A percentile compares a stretch with the other conserved stretches of the same genome.
Evolutionary conservation across 2,888 invertebrate species (phyloP).

Genomic region (Luffia ferchaultella): DNA sequence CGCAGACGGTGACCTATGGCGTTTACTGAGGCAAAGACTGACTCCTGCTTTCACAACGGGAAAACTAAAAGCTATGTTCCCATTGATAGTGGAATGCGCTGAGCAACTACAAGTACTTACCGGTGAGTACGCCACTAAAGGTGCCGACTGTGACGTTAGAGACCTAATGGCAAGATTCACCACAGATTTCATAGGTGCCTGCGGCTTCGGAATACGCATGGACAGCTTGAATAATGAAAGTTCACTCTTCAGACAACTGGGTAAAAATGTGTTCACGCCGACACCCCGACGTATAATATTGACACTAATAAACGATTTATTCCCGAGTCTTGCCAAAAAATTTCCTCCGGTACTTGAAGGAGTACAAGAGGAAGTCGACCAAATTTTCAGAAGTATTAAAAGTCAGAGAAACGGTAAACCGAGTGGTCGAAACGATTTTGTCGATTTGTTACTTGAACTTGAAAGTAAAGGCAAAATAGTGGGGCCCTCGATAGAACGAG

Average conservation of each 20-base stretch:
- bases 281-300: background rate
- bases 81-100: constrained; percentile 8
- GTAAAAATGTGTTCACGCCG: background rate
- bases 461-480: constrained; percentile 1
- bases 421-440: constrained; percentile 20
- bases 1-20: constrained; percentile 9
- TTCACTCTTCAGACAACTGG: constrained; percentile 11
- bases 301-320: constrained; percentile 22
- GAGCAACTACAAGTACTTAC: constrained; percentile 5
- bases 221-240: constrained; percentile 9
- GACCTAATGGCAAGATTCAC: constrained; percentile 14
- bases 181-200: constrained; percentile 11
- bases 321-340: constrained; percentile 25
- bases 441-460: constrained; percentile 1
- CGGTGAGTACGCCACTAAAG: background rate
- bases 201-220: constrained; percentile 11
- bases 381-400: constrained; percentile 19
- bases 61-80: constrained; percentile 11
- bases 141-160: constrained; percentile 5
- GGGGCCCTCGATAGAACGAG: background rate
- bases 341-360: constrained; percentile 16
- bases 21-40: constrained; percentile 8
- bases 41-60: constrained; percentile 8
- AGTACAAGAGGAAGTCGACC: constrained; percentile 18
- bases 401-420: constrained; percentile 17